phyloP scores from a whole-genome alignment of 2,797 vertebrate species.

The Lophotriccus pileatus region DNA sequence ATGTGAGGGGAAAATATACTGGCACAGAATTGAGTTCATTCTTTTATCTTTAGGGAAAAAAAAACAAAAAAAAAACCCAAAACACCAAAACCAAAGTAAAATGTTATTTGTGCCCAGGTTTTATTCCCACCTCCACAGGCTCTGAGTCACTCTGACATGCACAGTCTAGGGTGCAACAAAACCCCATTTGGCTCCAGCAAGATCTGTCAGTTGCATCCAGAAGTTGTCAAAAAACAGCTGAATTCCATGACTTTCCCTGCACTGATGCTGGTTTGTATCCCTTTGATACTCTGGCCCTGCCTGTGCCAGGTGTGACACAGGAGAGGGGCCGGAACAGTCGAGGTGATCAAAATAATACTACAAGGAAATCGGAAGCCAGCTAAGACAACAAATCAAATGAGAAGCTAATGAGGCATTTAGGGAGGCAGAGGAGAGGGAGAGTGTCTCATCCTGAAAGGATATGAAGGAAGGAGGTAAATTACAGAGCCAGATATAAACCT shows the following conservation, averaged over 20 bases:
- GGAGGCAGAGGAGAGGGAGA: neutral
- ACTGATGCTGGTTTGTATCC: neutral
- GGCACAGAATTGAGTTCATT: neutral
- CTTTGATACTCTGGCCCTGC: neutral
- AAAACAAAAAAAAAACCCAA: neutral
- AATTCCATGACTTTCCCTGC: neutral
- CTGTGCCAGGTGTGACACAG: neutral
- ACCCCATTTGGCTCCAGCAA: neutral
- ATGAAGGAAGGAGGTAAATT: neutral
- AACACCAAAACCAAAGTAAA: neutral
- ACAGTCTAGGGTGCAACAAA: neutral
- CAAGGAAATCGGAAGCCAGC: neutral
- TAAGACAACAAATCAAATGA: neutral
- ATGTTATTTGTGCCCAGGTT: neutral
- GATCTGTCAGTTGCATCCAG: neutral
- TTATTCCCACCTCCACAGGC: neutral
- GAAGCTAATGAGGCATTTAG: neutral
- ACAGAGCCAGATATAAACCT: neutral
- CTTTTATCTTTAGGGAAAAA: neutral
- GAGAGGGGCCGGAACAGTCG: neutral
- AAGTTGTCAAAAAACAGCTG: neutral
- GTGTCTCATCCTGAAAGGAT: neutral
- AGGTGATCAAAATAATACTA: neutral
- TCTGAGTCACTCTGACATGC: slow-evolving; percentile 3
- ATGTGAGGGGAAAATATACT: neutral